Conservation (phyloP, 2,797 vertebrate genomes). For the Yasuhikotakia modesta region DNA sequence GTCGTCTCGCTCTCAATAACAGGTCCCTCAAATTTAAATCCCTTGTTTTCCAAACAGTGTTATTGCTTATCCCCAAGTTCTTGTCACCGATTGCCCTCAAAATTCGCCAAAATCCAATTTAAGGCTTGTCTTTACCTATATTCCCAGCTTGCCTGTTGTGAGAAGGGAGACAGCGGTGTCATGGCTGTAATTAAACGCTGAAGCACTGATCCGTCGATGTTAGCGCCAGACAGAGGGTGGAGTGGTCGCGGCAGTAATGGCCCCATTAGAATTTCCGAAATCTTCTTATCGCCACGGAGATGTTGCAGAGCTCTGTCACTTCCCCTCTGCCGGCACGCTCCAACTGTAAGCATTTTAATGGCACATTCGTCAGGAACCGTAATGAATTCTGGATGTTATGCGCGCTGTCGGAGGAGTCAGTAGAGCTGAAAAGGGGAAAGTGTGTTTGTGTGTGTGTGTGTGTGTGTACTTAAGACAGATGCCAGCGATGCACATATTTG, state of each 20-base stretch:
- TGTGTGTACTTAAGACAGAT: conserved; percentile 44
- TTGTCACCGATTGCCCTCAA: conserved; percentile 65
- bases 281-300: conserved; percentile 47
- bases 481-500: conserved; percentile 38
- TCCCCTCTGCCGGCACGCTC: conserved; percentile 62
- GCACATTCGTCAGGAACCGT: conserved; percentile 60
- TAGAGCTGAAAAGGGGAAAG: conserved; percentile 48
- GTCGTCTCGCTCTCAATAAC: conserved; percentile 12
- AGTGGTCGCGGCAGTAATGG: conserved; percentile 68
- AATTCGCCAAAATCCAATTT: conserved; percentile 73
- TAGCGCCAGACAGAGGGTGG: conserved; percentile 70
- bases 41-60: conserved; percentile 44
- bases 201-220: conserved; percentile 73
- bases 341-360: conserved; percentile 62
- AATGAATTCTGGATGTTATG: conserved; percentile 60
- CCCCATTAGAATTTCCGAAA: conserved; percentile 76
- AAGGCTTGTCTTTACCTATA: conserved; percentile 78
- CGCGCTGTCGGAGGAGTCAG: conserved; percentile 52
- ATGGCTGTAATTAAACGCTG: conserved; percentile 72
- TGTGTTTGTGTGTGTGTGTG: conserved; percentile 42
- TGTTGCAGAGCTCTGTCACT: conserved; percentile 66
- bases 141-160: conserved; percentile 63
- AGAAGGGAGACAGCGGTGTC: conserved; percentile 71
- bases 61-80: conserved; percentile 47
- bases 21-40: conserved; percentile 49